A percentile compares a stretch with the other conserved stretches of the same genome.
Evolutionary conservation across 2,797 vertebrate species (phyloP).

Genomic region (Phalanger gymnotis): DNA sequence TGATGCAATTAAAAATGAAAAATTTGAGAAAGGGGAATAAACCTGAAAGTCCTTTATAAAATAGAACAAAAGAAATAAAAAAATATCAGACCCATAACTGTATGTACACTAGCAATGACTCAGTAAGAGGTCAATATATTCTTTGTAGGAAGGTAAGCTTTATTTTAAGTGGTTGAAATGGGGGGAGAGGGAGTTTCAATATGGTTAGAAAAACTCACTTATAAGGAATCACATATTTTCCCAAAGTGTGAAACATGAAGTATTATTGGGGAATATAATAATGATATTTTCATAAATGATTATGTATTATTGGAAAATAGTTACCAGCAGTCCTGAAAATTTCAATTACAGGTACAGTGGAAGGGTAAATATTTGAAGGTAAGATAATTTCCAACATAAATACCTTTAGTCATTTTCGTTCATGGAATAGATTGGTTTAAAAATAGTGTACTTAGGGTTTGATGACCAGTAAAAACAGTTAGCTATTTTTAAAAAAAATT

Average conservation of each 20-base stretch:
- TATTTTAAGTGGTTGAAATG: not conserved
- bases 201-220: not conserved
- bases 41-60: not conserved
- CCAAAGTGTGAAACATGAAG: not conserved
- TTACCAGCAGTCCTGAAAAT: not conserved
- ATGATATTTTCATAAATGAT: not conserved
- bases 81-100: not conserved
- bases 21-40: not conserved
- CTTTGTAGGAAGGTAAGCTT: not conserved
- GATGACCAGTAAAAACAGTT: not conserved
- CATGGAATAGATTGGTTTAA: not conserved
- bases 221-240: not conserved
- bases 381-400: not conserved
- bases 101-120: not conserved
- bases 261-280: not conserved
- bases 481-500: not conserved
- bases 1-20: not conserved
- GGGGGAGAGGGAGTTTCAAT: not conserved
- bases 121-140: not conserved
- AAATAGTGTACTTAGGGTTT: not conserved
- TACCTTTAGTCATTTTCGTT: not conserved
- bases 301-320: not conserved
- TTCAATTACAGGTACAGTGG: not conserved
- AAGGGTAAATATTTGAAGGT: not conserved
- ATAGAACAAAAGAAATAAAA: not conserved